phyloP scores from a whole-genome alignment of 2,113 vertebrate species.

The Sialia sialis region DNA sequence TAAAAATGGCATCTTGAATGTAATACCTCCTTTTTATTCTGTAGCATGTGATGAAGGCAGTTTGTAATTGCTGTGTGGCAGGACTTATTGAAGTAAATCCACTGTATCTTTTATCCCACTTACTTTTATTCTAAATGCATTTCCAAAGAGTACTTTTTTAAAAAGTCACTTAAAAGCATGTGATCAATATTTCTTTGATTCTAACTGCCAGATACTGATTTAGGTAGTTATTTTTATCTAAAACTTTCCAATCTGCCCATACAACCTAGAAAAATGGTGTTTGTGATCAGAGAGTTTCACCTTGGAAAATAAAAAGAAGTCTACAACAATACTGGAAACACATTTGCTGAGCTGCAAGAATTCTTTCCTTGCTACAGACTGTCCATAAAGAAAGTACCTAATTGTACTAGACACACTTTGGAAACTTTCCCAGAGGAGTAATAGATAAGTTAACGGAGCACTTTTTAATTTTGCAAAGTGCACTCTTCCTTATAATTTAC shows the following conservation, averaged over 20 bases:
- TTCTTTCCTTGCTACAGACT: constrained; percentile 27
- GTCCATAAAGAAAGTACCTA: constrained; percentile 68
- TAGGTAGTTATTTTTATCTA: constrained; percentile 41
- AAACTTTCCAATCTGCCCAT: constrained; percentile 18
- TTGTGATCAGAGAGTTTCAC: constrained; percentile 29
- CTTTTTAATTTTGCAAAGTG: constrained; percentile 82
- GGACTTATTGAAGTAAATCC: not conserved
- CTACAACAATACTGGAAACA: constrained; percentile 14
- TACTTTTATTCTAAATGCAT: not conserved
- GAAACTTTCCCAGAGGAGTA: constrained; percentile 77
- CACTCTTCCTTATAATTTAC: constrained; percentile 80
- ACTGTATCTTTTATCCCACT: not conserved
- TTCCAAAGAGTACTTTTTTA: not conserved
- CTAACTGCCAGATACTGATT: not conserved
- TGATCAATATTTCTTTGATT: constrained; percentile 48
- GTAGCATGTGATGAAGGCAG: not conserved
- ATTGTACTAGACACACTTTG: constrained; percentile 68
- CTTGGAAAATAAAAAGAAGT: constrained; percentile 23
- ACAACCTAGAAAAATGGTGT: not conserved
- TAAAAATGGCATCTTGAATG: not conserved
- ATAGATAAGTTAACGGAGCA: constrained; percentile 76
- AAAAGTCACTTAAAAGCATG: constrained; percentile 24
- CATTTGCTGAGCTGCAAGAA: constrained; percentile 57
- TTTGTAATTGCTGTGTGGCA: not conserved
- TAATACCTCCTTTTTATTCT: not conserved